Conservation (phyloP, 2,113 vertebrate genomes). For the Labrus mixtus region DNA sequence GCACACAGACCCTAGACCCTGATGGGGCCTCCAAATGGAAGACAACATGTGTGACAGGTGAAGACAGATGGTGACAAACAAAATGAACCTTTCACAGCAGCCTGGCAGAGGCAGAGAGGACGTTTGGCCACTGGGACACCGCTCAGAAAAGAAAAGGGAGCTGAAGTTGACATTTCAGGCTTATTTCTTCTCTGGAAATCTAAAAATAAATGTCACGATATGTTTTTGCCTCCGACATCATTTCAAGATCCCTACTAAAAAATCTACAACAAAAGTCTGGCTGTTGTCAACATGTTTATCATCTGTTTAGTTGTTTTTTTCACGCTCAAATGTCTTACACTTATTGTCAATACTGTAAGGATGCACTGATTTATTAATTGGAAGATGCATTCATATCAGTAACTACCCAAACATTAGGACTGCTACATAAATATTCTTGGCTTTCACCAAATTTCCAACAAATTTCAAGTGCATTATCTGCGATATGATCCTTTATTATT, state of each 20-base stretch:
- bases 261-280: neutral
- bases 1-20: slow-evolving; percentile 26
- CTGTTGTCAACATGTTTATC: neutral
- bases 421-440: too few relatives aligned
- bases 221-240: neutral
- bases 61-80: slow-evolving; percentile 65
- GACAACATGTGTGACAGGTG: slow-evolving; percentile 58
- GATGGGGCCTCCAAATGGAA: slow-evolving; percentile 34
- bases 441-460: too few relatives aligned
- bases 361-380: too few relatives aligned
- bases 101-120: slow-evolving; percentile 35
- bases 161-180: slow-evolving; percentile 38
- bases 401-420: too few relatives aligned
- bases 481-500: too few relatives aligned
- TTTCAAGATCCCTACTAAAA: neutral
- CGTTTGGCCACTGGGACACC: slow-evolving; percentile 42
- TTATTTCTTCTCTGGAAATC: neutral
- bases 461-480: too few relatives aligned
- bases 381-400: too few relatives aligned
- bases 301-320: too few relatives aligned
- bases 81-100: slow-evolving; percentile 54
- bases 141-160: slow-evolving; percentile 19
- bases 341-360: too few relatives aligned
- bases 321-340: too few relatives aligned
- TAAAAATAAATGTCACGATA: neutral